Percentiles rank a stretch among this genome's conserved stretches.
These are phyloP conservation scores for Thymallus thymallus DNA, from an alignment of 2,113 vertebrate genomes.

Conservation along the genomic window DNA sequence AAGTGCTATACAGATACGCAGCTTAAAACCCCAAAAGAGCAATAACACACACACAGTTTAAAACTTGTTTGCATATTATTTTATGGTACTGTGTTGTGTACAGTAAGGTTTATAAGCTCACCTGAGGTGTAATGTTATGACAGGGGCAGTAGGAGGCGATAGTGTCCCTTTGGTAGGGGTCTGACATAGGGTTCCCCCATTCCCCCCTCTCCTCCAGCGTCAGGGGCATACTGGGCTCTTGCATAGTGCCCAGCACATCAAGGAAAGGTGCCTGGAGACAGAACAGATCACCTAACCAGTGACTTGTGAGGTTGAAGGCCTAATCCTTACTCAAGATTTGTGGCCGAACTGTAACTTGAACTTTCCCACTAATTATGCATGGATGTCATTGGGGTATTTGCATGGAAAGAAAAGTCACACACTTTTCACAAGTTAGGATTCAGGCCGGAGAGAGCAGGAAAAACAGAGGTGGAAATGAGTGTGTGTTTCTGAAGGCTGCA, in stretches of 20 bases:
- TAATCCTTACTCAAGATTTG: too few relatives aligned
- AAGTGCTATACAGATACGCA: neutral
- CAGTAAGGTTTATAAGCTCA: conserved; percentile 48
- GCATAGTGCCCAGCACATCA: conserved; percentile 90
- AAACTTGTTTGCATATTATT: neutral
- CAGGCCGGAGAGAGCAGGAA: neutral
- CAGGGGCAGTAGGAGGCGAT: conserved; percentile 91
- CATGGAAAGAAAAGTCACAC: neutral
- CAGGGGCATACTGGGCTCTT: conserved; percentile 83
- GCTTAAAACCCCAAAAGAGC: neutral
- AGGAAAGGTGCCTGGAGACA: conserved; percentile 87
- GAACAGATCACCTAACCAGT: neutral
- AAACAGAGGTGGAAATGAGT: neutral
- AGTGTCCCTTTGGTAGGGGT: conserved; percentile 72
- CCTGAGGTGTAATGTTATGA: conserved; percentile 92
- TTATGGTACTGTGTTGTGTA: neutral
- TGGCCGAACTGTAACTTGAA: too few relatives aligned
- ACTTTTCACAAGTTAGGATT: too few relatives aligned
- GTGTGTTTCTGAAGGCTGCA: neutral
- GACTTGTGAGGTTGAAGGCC: neutral
- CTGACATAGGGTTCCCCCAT: conserved; percentile 87
- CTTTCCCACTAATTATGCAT: too few relatives aligned
- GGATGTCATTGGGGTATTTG: neutral
- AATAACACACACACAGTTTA: neutral
- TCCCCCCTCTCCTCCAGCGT: conserved; percentile 93